Percentiles rank a stretch among this genome's conserved stretches.
phyloP scores from a whole-genome alignment of 1,140 invertebrate genomes.

The Episyrphus balteatus region DNA sequence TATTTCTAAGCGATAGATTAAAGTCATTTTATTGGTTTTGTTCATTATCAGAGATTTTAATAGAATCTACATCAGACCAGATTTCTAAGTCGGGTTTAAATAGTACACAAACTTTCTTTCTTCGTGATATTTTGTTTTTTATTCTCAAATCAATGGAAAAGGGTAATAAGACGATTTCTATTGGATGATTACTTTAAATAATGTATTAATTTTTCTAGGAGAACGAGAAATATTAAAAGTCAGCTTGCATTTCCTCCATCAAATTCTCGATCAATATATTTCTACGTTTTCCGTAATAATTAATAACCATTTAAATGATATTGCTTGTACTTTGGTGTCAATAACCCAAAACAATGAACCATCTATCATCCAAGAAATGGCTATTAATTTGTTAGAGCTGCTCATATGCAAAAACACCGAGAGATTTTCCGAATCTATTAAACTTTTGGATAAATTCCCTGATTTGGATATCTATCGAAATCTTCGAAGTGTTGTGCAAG shows the following conservation, averaged over 20 bases:
- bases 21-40: slow-evolving; percentile 18
- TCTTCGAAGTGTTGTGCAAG: not conserved
- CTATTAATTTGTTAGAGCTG: not conserved
- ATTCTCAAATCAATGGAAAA: slow-evolving; percentile 11
- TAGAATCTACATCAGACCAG: slow-evolving; percentile 7
- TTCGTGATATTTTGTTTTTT: slow-evolving; percentile 21
- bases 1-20: slow-evolving; percentile 11
- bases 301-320: slow-evolving; percentile 10
- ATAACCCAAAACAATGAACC: not conserved
- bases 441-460: slow-evolving; percentile 14
- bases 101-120: slow-evolving; percentile 10
- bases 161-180: slow-evolving; percentile 6
- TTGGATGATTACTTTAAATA: not conserved
- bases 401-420: not conserved
- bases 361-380: not conserved
- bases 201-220: not conserved
- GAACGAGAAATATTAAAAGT: slow-evolving; percentile 12
- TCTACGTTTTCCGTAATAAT: not conserved
- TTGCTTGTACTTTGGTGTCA: slow-evolving; percentile 14
- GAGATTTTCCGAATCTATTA: not conserved
- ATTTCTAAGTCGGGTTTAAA: not conserved
- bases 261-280: slow-evolving; percentile 8
- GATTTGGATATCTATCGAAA: not conserved
- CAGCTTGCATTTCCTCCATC: slow-evolving; percentile 10
- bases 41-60: slow-evolving; percentile 15